Evolutionary conservation across 2,888 invertebrate species (phyloP).

Genomic region (Oegoconia quadripuncta): DNA sequence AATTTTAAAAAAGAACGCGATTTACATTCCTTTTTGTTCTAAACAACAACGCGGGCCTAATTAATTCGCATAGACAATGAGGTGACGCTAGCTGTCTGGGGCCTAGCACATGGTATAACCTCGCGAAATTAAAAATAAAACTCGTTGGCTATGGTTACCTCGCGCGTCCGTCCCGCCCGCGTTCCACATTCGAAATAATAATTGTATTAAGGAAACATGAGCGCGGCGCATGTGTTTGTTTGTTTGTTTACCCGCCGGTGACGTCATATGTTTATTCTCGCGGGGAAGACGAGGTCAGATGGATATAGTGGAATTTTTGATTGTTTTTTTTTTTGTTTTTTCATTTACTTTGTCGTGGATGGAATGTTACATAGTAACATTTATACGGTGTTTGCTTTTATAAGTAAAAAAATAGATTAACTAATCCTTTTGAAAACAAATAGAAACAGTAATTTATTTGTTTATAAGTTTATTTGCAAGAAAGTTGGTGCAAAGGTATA

Average conservation of each 20-base stretch:
- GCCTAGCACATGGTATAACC: conserved; percentile 27
- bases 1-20: conserved; percentile 14
- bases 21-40: conserved; percentile 12
- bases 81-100: conserved; percentile 6
- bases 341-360: too few relatives aligned
- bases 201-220: conserved; percentile 80
- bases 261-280: conserved; percentile 80
- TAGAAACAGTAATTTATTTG: too few relatives aligned
- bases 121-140: conserved; percentile 52
- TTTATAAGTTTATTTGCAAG: too few relatives aligned
- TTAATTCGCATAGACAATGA: conserved; percentile 51
- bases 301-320: conserved; percentile 16
- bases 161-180: conserved; percentile 57
- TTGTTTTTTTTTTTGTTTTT: neutral
- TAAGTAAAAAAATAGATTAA: too few relatives aligned
- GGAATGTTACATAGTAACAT: too few relatives aligned
- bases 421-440: too few relatives aligned
- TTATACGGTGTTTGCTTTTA: too few relatives aligned
- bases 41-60: conserved; percentile 28
- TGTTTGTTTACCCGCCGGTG: conserved; percentile 79
- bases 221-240: conserved; percentile 80
- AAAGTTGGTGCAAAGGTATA: too few relatives aligned
- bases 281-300: conserved; percentile 45
- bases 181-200: conserved; percentile 78
- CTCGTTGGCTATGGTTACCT: conserved; percentile 20